These are phyloP conservation scores for Pseudococcus viburni DNA, from an alignment of 2,888 invertebrate species.

Conservation along the genomic window DNA sequence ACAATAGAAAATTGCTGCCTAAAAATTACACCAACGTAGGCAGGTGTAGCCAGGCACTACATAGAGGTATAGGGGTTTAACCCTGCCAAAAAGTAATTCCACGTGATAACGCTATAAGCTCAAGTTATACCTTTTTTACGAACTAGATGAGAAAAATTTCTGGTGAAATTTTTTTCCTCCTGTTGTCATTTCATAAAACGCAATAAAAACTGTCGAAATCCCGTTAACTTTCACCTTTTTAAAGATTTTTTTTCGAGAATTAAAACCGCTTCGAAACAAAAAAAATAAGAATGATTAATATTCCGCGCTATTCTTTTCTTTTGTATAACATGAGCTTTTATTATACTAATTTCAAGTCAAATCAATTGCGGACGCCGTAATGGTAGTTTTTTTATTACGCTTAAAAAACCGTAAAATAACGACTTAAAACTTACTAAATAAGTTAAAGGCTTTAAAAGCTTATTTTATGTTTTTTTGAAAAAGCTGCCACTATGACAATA, in stretches of 20 bases:
- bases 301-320: conserved; percentile 39
- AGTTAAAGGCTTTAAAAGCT: conserved; percentile 61
- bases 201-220: conserved; percentile 31
- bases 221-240: conserved; percentile 28
- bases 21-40: background rate
- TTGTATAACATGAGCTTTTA: conserved; percentile 46
- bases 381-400: conserved; percentile 51
- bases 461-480: conserved; percentile 61
- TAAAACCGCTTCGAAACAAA: conserved; percentile 35
- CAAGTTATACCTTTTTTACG: too few species aligned
- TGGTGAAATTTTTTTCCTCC: background rate
- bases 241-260: conserved; percentile 11
- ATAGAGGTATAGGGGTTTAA: too few species aligned
- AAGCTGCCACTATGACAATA: conserved; percentile 61
- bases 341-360: conserved; percentile 57
- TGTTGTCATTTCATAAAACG: background rate
- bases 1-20: background rate
- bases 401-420: conserved; percentile 60
- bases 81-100: too few species aligned
- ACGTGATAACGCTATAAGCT: too few species aligned
- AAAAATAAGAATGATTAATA: conserved; percentile 55
- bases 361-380: conserved; percentile 59
- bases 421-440: conserved; percentile 60
- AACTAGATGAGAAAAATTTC: background rate
- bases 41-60: background rate